phyloP scores from a whole-genome alignment of 2,888 invertebrate species.

The Lottia scabra region DNA sequence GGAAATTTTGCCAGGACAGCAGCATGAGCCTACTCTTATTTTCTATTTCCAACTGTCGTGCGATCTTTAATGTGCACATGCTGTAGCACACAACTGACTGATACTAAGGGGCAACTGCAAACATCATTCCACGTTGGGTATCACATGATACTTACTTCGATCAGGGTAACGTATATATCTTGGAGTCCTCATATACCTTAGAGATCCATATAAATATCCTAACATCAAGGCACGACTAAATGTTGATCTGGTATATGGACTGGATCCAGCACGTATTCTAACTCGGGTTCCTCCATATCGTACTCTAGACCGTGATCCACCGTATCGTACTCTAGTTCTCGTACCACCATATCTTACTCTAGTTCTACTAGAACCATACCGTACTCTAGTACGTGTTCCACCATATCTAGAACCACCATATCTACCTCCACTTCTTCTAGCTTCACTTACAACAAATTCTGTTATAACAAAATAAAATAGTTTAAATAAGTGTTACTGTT shows the following conservation, averaged over 20 bases:
- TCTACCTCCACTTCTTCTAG: neutral
- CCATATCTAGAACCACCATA: neutral
- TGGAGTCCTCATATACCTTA: slow-evolving; percentile 1
- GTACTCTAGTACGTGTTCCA: neutral
- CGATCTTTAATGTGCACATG: too few species aligned
- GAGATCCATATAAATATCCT: slow-evolving; percentile 7
- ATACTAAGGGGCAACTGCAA: too few species aligned
- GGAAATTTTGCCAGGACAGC: too few species aligned
- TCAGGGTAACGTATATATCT: slow-evolving; percentile 6
- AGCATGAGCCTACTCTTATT: too few species aligned
- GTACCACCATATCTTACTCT: neutral
- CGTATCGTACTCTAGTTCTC: neutral
- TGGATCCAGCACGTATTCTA: neutral
- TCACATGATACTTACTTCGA: neutral
- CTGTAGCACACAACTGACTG: too few species aligned
- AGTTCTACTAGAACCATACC: neutral
- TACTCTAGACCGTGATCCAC: neutral
- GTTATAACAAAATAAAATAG: too few species aligned
- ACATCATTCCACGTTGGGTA: too few species aligned
- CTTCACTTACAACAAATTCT: too few species aligned
- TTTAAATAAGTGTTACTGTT: too few species aligned
- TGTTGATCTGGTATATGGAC: neutral
- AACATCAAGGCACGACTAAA: slow-evolving; percentile 4
- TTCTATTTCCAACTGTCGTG: too few species aligned
- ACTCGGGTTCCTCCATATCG: neutral